These are phyloP conservation scores for Scleropages formosus DNA, from an alignment of 2,797 vertebrate species.

Conservation along the genomic window DNA sequence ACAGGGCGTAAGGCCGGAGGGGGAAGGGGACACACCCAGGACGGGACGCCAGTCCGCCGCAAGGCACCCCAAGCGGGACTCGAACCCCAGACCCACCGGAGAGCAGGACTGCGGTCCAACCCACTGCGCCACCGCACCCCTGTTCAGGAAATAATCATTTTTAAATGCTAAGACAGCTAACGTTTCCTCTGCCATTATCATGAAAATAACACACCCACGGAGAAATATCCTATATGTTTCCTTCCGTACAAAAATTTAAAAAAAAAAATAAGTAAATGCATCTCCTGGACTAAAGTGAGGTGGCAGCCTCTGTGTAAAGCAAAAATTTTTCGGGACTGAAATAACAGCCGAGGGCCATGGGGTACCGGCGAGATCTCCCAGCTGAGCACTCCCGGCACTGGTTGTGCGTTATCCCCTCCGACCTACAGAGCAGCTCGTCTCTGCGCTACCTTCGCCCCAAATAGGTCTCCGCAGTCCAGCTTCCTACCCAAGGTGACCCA, in stretches of 20 bases:
- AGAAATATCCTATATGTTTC: conserved; percentile 3
- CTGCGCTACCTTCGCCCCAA: conserved; percentile 7
- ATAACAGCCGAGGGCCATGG: conserved; percentile 4
- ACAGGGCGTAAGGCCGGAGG: no score
- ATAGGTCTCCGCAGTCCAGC: conserved; percentile 25
- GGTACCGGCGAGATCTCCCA: background rate
- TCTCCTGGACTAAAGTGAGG: background rate
- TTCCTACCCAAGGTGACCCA: conserved; percentile 27
- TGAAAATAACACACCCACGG: background rate
- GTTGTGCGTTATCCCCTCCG: conserved; percentile 6
- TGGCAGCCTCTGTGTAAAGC: background rate
- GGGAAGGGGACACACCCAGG: no score
- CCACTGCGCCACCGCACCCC: no score
- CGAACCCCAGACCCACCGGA: no score
- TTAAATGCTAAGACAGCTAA: no score
- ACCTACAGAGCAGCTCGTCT: background rate
- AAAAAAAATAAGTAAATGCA: background rate
- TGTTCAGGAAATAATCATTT: no score
- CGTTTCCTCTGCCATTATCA: no score
- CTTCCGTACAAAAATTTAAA: background rate
- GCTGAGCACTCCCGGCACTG: conserved; percentile 11
- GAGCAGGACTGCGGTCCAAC: no score
- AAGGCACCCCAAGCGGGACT: no score
- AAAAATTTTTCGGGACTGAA: conserved; percentile 11
- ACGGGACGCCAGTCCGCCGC: no score